Conservation (phyloP, 2,797 vertebrate genomes). For the Oreochromis grahami region DNA sequence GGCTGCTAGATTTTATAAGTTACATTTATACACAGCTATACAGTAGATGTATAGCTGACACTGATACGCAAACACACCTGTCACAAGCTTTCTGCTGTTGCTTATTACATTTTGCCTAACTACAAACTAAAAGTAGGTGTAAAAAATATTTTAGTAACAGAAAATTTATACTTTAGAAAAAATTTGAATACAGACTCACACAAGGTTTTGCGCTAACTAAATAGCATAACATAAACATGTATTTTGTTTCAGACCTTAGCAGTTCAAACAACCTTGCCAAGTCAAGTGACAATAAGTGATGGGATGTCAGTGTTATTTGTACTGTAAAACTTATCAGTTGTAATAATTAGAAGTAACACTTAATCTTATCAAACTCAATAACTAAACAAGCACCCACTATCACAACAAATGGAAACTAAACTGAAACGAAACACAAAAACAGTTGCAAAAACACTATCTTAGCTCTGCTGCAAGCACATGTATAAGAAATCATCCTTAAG, state of each 20-base stretch:
- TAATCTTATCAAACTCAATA: background rate
- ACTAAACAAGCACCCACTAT: background rate
- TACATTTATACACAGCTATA: background rate
- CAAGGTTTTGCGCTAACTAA: background rate
- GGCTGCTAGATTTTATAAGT: background rate
- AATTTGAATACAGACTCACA: background rate
- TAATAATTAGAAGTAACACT: background rate
- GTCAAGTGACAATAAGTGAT: background rate
- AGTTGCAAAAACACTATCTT: background rate
- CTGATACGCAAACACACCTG: background rate
- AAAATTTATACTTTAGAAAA: background rate
- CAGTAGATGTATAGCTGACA: background rate
- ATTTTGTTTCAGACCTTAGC: background rate
- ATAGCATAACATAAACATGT: background rate
- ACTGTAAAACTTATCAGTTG: background rate
- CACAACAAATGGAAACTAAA: background rate
- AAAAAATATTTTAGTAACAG: background rate
- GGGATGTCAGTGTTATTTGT: background rate
- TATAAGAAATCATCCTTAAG: background rate
- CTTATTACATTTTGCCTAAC: background rate
- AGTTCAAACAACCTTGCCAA: background rate
- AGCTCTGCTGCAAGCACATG: background rate
- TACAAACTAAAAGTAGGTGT: background rate
- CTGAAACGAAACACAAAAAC: background rate
- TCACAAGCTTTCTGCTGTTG: background rate